Evolutionary conservation across 2,113 vertebrate genomes (phyloP), one percentile per base, ranked within the genome.

Genomic region (Misgurnus mizolepis): DNA sequence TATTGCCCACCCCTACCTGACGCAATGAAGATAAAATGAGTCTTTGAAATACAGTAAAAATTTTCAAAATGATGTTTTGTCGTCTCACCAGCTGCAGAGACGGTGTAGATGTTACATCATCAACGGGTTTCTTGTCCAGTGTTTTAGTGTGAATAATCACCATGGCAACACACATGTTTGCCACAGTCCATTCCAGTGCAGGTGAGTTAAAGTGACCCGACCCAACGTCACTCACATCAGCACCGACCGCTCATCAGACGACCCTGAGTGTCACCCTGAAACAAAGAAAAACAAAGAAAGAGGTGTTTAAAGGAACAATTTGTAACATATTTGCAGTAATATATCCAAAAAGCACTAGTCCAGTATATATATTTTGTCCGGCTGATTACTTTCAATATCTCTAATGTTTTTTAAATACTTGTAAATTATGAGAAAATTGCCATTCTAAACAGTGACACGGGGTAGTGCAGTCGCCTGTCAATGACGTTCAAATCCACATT

Each of bases 61-160:
- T 4, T 22, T 22, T 53, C 12, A 22, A 6, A 3, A 7, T 47
- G 68, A 49, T 11, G 18, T n/a, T 17, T 2, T 14, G 22, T 4
- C 1, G 5, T 79, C 95, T 96, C 87, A 96, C 95, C 94, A 87
- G 89, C 88, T 92, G 93, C 88, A 94, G 91, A 85, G 86, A 84
- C 64, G 75, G 86, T 89, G 88, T 90, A 88, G 92, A 82, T 80
- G 89, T 91, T 92, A 95, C 71, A 78, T 95, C 94, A 86, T 94
- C 94, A 47, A 88, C 92, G 68, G 86, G 89, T 93, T 95, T 93
- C 91, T 94, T 94, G 88, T 93, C 92, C 93, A 94, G 91, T 90
- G 91, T 92, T 94, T 95, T 95, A 90, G 94, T 92, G 89, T 93
- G 94, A 92, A 96, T 95, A 91, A 95, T 96, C 90, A 96, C 95